A percentile compares a stretch with the other conserved stretches of the same genome.
These are phyloP conservation scores for Piprites chloris DNA, from an alignment of 2,113 vertebrate species.

Conservation along the genomic window DNA sequence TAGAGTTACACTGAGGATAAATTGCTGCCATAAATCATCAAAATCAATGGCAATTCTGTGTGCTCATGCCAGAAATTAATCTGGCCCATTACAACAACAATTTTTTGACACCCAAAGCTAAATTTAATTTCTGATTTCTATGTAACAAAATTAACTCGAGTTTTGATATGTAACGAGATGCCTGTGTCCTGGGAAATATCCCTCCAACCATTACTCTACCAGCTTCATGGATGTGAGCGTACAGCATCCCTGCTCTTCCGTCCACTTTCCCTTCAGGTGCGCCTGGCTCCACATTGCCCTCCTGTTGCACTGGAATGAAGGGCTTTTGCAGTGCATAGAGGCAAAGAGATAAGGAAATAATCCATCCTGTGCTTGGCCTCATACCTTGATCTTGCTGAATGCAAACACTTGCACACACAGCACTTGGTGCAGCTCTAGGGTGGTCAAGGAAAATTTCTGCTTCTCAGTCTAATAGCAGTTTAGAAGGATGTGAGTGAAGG, in stretches of 20 bases:
- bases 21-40: neutral
- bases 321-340: neutral
- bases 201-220: neutral
- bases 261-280: neutral
- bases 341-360: neutral
- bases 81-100: neutral
- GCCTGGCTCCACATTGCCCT: neutral
- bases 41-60: neutral
- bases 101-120: neutral
- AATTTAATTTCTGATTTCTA: neutral
- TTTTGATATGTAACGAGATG: neutral
- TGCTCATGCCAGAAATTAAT: neutral
- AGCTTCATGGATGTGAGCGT: fast-evolving
- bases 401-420: fast-evolving
- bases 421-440: too few relatives aligned
- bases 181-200: neutral
- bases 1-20: neutral
- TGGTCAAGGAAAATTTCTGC: neutral
- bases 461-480: fast-evolving
- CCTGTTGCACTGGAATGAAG: neutral
- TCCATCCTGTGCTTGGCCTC: neutral
- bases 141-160: neutral
- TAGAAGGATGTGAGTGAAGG: neutral
- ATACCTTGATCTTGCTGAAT: neutral
- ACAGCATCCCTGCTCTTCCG: fast-evolving